A percentile compares a stretch with the other conserved stretches of the same genome.
Conservation (phyloP, 37 sponge, comb jelly and placozoan species). For the Aplysina aerophoba region DNA sequence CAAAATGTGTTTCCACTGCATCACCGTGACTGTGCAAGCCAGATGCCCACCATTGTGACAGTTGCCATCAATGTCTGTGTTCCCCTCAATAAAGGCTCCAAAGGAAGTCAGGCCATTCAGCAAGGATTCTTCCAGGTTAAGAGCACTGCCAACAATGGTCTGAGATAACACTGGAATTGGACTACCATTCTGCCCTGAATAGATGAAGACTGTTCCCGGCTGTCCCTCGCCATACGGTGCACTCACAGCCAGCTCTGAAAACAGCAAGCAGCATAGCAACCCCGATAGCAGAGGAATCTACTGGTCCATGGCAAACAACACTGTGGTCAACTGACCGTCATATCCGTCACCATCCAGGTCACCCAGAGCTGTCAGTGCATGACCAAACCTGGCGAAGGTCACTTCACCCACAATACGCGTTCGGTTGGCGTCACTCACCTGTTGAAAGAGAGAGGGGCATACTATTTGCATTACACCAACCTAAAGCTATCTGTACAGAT, state of each 20-base stretch:
- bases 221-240: too few relatives aligned
- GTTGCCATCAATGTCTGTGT: slow-evolving; percentile 88
- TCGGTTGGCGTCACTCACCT: background rate
- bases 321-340: slow-evolving; percentile 51
- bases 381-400: slow-evolving; percentile 67
- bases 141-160: too few relatives aligned
- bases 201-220: too few relatives aligned
- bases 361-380: slow-evolving; percentile 75
- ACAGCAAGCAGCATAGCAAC: background rate
- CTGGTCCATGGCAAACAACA: background rate
- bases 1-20: background rate
- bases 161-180: too few relatives aligned
- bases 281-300: background rate
- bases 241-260: slow-evolving; percentile 83
- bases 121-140: too few relatives aligned
- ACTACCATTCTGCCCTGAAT: too few relatives aligned
- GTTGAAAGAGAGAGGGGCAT: background rate
- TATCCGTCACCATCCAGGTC: slow-evolving; percentile 76
- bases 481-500: background rate
- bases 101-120: too few relatives aligned
- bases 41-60: slow-evolving; percentile 58
- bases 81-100: too few relatives aligned
- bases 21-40: background rate
- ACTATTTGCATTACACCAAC: too few relatives aligned
- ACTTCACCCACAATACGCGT: background rate